Conservation (phyloP, 2,888 invertebrate genomes). For the Oegoconia quadripuncta region DNA sequence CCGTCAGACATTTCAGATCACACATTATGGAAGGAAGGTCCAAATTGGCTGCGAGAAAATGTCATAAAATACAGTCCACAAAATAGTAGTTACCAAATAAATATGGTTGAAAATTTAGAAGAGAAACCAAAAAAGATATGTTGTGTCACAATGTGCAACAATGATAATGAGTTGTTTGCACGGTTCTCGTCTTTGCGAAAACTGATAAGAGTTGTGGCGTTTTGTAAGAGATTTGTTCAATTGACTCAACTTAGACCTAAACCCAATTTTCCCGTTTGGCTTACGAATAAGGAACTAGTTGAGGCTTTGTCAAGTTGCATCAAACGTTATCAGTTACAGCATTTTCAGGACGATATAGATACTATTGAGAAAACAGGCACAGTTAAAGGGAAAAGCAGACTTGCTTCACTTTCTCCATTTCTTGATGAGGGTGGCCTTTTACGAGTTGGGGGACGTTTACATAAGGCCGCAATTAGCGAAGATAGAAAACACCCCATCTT, state of each 20-base stretch:
- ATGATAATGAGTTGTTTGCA: background rate
- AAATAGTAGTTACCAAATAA: background rate
- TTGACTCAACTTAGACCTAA: background rate
- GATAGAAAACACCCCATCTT: constrained; percentile 17
- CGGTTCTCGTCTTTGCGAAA: constrained; percentile 3
- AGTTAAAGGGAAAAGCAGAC: background rate
- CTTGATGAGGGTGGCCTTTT: background rate
- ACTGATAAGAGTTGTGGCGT: background rate
- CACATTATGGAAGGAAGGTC: background rate
- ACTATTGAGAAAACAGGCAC: background rate
- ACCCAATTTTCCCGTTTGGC: background rate
- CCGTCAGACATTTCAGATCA: background rate
- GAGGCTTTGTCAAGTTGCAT: background rate
- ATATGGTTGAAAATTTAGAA: background rate
- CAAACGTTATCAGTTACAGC: background rate
- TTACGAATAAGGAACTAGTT: background rate
- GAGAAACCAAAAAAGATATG: background rate
- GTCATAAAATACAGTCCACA: background rate
- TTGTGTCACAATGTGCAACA: background rate
- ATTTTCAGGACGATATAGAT: background rate
- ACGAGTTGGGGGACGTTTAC: background rate
- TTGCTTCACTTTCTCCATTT: background rate
- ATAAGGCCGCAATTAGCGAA: background rate
- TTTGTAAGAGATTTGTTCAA: background rate
- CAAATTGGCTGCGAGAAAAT: background rate